Evolutionary conservation across 2,113 vertebrate genomes (phyloP), one percentile per base, ranked within the genome.

Genomic region (Cettia cetti): DNA sequence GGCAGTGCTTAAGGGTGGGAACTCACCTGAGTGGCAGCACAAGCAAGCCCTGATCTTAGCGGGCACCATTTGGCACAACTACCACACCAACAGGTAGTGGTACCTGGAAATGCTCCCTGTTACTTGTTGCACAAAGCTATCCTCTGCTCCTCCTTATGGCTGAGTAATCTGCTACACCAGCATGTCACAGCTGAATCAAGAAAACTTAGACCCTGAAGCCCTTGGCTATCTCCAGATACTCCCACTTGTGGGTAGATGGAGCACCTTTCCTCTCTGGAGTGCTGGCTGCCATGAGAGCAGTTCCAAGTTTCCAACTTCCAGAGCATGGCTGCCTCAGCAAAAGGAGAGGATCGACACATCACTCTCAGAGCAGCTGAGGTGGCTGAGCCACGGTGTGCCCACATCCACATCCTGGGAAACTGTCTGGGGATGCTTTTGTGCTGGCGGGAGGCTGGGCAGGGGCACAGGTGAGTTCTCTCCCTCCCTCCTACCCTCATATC

Each of bases 351-450:
- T 35, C 0, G 2, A 44, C 7, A 15, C 33, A 17, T 20, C 2
- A 8, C n/a, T 4, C 4, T 10, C 2, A 9, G 39, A 77, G 42
- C 13, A 40, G 59, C 6, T 16, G 39, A n/a, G 21, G 30, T 45
- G 64, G 17, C 52, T 15, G 7, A 14, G 68, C 83, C 15, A 5
- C 19, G 18, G 7, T 1, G 3, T 12, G 27, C 17, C 23, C 17
- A 3, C 2, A 0, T 26, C 65, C 2, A 3, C 20, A 33, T 33
- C 6, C 11, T 5, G 0, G 24, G 39, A 77, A 76, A 4, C 22
- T 20, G 75, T 10, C 11, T 20, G 13, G 2, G 20, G 56, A 49
- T 35, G 50, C 33, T 60, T 64, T 35, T 6, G 7, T 85, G n/a
- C 31, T 15, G 19, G 13, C 2, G 13, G 49, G 20, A 59, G 28